Conservation (phyloP, 2,113 vertebrate genomes). For the Tor tambroides region DNA sequence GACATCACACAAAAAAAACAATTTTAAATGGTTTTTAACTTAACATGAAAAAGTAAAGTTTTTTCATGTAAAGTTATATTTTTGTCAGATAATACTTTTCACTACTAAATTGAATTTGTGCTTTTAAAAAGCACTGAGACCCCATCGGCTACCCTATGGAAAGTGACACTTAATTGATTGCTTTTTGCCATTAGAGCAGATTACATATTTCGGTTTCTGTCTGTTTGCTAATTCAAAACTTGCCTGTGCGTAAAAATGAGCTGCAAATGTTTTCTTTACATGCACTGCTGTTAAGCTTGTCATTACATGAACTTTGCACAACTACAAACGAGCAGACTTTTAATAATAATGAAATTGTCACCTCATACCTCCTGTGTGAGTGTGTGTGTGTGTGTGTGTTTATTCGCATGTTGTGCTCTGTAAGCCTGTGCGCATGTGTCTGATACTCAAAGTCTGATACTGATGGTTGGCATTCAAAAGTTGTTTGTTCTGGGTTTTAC, state of each 20-base stretch:
- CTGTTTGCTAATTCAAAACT: neutral
- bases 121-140: neutral
- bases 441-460: neutral
- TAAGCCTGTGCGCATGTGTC: constrained; percentile 30
- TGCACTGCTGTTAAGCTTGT: neutral
- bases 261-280: neutral
- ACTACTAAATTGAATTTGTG: neutral
- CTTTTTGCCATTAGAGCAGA: neutral
- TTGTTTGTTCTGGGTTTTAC: constrained; percentile 3
- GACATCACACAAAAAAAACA: neutral
- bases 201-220: neutral
- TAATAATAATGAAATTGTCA: neutral
- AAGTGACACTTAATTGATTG: neutral
- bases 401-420: constrained; percentile 52
- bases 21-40: too few relatives aligned
- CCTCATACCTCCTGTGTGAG: constrained; percentile 9
- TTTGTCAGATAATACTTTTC: neutral
- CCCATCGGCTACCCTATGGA: neutral
- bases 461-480: constrained; percentile 24
- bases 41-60: too few relatives aligned
- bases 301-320: neutral
- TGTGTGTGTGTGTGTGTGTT: constrained; percentile 48
- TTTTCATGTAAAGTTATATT: neutral
- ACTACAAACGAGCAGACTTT: neutral
- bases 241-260: neutral